These are phyloP conservation scores for Zaprionus lachaisei DNA, from an alignment of 1,140 invertebrate genomes.

Conservation along the genomic window DNA sequence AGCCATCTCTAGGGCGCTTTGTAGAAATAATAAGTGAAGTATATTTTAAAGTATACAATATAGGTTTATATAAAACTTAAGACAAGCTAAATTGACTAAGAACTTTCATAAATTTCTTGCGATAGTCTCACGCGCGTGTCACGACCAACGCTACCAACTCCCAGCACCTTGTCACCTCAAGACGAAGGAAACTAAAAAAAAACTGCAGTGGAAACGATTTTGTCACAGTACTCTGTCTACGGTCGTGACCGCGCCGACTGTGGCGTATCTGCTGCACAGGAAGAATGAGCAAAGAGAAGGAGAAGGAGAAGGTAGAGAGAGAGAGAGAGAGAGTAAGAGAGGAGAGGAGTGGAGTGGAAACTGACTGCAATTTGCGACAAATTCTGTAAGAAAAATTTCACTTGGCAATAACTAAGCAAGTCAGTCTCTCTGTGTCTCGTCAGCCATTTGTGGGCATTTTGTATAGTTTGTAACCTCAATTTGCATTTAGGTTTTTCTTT, in stretches of 20 bases:
- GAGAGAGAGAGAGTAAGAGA: no score
- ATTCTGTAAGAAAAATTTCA: constrained; percentile 55
- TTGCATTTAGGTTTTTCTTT: constrained; percentile 44
- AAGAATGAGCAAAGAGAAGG: not conserved
- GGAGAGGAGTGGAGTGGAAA: no score
- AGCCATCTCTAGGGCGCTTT: not conserved
- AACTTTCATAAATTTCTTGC: not conserved
- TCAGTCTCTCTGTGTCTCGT: not conserved
- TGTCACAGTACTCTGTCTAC: constrained; percentile 51
- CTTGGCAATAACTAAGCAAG: constrained; percentile 37
- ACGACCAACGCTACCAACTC: constrained; percentile 7
- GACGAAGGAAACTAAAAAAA: constrained; percentile 12
- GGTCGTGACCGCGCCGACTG: constrained; percentile 45
- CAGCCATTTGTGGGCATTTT: constrained; percentile 51
- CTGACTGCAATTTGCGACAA: constrained; percentile 71
- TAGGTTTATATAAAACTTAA: no score
- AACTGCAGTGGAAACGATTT: constrained; percentile 24
- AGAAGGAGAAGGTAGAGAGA: not conserved
- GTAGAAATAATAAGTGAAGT: not conserved
- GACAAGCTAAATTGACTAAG: no score
- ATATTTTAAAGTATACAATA: no score
- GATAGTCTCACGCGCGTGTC: constrained; percentile 1
- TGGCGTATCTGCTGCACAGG: constrained; percentile 39
- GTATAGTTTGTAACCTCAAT: constrained; percentile 60
- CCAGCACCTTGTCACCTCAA: constrained; percentile 19